Evolutionary conservation across 2,888 invertebrate genomes (phyloP).

Genomic region (Cheilosia soror): DNA sequence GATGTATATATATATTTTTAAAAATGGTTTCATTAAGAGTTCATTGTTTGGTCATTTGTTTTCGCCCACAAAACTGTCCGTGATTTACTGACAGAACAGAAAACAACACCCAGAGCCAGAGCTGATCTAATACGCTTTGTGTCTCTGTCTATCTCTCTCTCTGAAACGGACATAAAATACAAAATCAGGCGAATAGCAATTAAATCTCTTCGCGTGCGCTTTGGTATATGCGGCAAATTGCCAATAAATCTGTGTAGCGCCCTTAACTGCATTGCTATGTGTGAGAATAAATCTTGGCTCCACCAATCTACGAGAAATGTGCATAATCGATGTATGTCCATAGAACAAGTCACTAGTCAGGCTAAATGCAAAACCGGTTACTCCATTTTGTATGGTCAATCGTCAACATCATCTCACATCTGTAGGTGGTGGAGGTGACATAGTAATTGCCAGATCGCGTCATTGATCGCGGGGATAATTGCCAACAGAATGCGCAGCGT

Average conservation of each 20-base stretch:
- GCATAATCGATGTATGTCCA: neutral
- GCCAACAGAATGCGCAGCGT: neutral
- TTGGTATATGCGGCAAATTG: constrained; percentile 2
- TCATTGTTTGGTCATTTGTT: constrained; percentile 11
- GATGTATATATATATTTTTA: neutral
- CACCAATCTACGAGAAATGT: constrained; percentile 1
- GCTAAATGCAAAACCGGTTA: constrained; percentile 57
- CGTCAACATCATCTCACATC: neutral
- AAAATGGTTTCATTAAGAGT: constrained; percentile 15
- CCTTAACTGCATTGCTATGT: constrained; percentile 1
- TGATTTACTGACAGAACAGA: constrained; percentile 11
- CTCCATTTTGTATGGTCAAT: constrained; percentile 25
- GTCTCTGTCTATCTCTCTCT: too few relatives aligned
- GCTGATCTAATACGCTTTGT: constrained; percentile 30
- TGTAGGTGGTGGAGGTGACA: constrained; percentile 16
- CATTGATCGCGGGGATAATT: constrained; percentile 54
- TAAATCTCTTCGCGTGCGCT: neutral
- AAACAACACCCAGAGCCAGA: constrained; percentile 4
- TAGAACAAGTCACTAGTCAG: neutral
- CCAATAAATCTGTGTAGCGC: constrained; percentile 28
- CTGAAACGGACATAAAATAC: neutral
- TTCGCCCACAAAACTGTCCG: constrained; percentile 29
- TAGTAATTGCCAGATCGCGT: constrained; percentile 38
- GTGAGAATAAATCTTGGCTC: neutral
- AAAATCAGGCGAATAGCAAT: constrained; percentile 14